A percentile compares a stretch with the other conserved stretches of the same genome.
Conservation (phyloP, 2,888 invertebrate species). For the Drosophila mimica region DNA sequence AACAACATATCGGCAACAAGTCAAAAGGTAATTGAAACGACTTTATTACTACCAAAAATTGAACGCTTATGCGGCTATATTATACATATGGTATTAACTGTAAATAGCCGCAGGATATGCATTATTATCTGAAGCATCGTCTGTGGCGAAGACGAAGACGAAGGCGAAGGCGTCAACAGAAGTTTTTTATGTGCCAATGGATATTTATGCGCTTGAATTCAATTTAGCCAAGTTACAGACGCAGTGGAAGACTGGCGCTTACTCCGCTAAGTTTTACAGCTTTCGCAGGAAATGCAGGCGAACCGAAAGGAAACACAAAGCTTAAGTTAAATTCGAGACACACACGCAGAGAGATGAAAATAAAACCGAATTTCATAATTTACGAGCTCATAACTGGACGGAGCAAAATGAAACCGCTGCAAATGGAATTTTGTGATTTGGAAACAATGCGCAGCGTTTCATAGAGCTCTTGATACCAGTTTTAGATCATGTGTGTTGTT, state of each 20-base stretch:
- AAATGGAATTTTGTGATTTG: constrained; percentile 25
- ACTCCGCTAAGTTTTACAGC: constrained; percentile 62
- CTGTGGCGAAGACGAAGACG: constrained; percentile 63
- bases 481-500: constrained; percentile 21
- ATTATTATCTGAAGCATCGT: constrained; percentile 1
- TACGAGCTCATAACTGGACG: constrained; percentile 76
- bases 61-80: constrained; percentile 21
- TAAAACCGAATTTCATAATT: constrained; percentile 64
- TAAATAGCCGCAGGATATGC: constrained; percentile 49
- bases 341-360: constrained; percentile 26
- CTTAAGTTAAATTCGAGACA: constrained; percentile 52
- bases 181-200: constrained; percentile 73
- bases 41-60: constrained; percentile 72
- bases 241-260: constrained; percentile 30
- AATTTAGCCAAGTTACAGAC: constrained; percentile 46
- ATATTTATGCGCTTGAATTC: constrained; percentile 61
- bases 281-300: constrained; percentile 73
- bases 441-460: constrained; percentile 49
- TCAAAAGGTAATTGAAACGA: constrained; percentile 72
- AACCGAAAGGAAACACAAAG: constrained; percentile 65
- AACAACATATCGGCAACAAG: constrained; percentile 37
- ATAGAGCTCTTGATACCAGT: constrained; percentile 41
- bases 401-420: constrained; percentile 56
- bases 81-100: constrained; percentile 1
- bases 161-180: constrained; percentile 70